A percentile compares a stretch with the other conserved stretches of the same genome.
These are phyloP conservation scores for Channa striata DNA, from an alignment of 2,797 vertebrate species.

Conservation along the genomic window DNA sequence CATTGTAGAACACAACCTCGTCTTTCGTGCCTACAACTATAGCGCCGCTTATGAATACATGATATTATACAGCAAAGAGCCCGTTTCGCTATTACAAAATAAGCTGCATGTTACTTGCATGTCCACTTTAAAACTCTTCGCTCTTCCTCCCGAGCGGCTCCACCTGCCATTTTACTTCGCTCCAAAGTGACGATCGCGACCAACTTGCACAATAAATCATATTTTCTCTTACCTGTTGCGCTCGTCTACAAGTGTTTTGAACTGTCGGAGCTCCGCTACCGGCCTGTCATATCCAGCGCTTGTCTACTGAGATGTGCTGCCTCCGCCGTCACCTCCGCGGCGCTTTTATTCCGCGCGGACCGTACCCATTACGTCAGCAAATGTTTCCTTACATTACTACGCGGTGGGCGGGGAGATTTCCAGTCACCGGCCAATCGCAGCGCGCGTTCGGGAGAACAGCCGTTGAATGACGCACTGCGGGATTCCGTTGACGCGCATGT, in stretches of 20 bases:
- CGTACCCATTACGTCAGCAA: slow-evolving; percentile 77
- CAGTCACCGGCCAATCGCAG: slow-evolving; percentile 81
- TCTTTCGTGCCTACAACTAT: too few relatives aligned
- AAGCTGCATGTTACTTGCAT: too few relatives aligned
- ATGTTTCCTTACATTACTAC: slow-evolving; percentile 83
- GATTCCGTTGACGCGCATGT: slow-evolving; percentile 95
- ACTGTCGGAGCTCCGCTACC: slow-evolving; percentile 46
- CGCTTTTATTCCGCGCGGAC: slow-evolving; percentile 26
- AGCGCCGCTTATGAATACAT: too few relatives aligned
- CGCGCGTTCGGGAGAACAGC: slow-evolving; percentile 58
- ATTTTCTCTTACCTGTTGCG: slow-evolving; percentile 61
- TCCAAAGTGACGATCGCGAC: too few relatives aligned
- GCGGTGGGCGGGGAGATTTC: slow-evolving; percentile 87
- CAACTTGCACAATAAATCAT: neutral
- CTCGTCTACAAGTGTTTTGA: slow-evolving; percentile 30
- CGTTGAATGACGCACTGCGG: slow-evolving; percentile 92
- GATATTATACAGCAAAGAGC: too few relatives aligned
- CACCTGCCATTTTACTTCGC: too few relatives aligned
- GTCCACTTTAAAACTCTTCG: too few relatives aligned
- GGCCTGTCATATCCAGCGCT: slow-evolving; percentile 47
- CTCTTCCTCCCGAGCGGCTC: too few relatives aligned
- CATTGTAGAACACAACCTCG: too few relatives aligned
- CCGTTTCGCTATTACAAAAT: too few relatives aligned
- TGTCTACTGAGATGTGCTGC: slow-evolving; percentile 44
- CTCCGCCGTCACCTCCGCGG: slow-evolving; percentile 1